Base-by-base conservation (phyloP, 2,888 invertebrate genomes). In the Camptogramma bilineatum region DNA sequence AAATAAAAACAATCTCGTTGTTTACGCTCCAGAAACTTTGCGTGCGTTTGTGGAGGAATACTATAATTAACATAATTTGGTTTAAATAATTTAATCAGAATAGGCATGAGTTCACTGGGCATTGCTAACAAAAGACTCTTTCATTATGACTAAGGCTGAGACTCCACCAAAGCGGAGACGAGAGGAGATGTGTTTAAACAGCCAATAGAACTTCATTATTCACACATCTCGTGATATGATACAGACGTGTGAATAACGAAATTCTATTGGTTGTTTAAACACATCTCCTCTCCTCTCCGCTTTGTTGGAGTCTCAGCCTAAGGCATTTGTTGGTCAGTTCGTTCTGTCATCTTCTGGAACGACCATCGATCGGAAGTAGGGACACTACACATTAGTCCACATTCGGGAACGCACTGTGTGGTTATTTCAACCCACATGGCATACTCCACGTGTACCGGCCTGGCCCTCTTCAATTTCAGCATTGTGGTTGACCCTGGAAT, bases 1-100 rank as follows among this genome's bases (percentile, higher is more conserved):
- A 82, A 84, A 79, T 75, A 79, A 75, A 77, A 79, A 80, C 73
- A 75, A 73, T 76, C 74, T 64, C 61, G 61, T 71, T 72, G 70
- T 73, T 73, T 71, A 62, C 69, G 64, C 66, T 65, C 55, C 56
- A 53, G 57, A 62, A 55, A 31, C 34, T 64, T 47, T 54, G 59
- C 50, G 62, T 71, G 66, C 66, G 68, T 68, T 66, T 66, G 54
- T 68, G 55, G 63, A 64, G 64, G 47, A 62, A 65, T 62, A 68
- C 34, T 39, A 39, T 13, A 39, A 39, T 39, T 39, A 39, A 39
- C 34, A 39, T 39, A 39, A 39, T 39, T 39, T 39, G 13, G 13
- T 39, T 13, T 13, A 4, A 39, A 39, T 13, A 39, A 39, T 13
- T 2, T 39, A 0, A 39, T 39, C 10, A 13, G 34, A 34, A 39